Conservation (phyloP, 2,113 vertebrate species). For the Pionites leucogaster region DNA sequence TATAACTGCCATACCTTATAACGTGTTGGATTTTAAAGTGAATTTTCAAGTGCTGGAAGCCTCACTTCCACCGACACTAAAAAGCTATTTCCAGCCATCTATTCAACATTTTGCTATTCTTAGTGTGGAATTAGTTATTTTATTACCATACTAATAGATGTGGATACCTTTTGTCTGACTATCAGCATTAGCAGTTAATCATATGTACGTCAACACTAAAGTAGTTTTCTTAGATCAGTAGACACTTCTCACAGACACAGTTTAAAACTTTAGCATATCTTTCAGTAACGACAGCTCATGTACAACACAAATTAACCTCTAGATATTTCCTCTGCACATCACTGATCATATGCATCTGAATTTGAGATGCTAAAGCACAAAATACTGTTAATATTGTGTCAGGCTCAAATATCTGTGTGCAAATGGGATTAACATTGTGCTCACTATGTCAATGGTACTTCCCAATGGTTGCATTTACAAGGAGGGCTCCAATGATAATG, state of each 20-base stretch:
- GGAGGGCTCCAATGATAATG: conserved; percentile 33
- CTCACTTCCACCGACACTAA: neutral
- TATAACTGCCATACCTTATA: neutral
- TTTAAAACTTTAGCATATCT: neutral
- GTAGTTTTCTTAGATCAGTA: neutral
- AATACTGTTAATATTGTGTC: conserved; percentile 25
- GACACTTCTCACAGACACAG: neutral
- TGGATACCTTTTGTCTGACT: conserved; percentile 6
- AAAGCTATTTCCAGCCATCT: conserved; percentile 33
- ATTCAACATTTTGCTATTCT: neutral
- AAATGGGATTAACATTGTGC: conserved; percentile 38
- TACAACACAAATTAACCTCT: conserved; percentile 9
- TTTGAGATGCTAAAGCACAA: conserved; percentile 56
- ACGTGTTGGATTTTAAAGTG: neutral
- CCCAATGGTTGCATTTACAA: conserved; percentile 38
- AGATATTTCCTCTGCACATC: conserved; percentile 20
- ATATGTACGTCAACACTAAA: neutral
- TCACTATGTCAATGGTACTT: conserved; percentile 44
- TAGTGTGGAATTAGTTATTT: neutral
- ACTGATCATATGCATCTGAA: neutral
- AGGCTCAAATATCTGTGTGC: conserved; percentile 47
- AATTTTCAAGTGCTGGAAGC: neutral
- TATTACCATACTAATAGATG: neutral
- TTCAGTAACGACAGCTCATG: neutral
- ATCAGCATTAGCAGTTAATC: conserved; percentile 19